Evolutionary conservation across 2,888 invertebrate species (phyloP).

Genomic region (Noctuana brunneofusca): DNA sequence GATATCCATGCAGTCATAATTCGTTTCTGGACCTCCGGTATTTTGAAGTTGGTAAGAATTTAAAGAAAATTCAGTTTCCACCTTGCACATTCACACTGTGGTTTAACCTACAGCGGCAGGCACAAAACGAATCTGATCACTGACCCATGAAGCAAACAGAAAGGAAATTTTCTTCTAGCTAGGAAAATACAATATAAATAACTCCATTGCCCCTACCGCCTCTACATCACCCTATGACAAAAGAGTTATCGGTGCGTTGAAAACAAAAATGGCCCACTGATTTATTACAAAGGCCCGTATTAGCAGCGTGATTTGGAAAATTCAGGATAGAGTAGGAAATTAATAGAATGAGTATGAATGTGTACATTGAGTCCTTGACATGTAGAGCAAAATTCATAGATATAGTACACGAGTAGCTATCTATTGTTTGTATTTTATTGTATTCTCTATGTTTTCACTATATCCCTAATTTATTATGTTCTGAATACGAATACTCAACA

Average conservation of each 20-base stretch:
- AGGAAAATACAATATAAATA: conserved; percentile 82
- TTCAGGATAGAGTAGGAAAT: conserved; percentile 6
- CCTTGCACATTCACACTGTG: conserved; percentile 2
- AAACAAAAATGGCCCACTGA: conserved; percentile 82
- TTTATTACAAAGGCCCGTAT: conserved; percentile 69
- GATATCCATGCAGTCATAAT: too few species aligned
- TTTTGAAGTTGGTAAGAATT: background rate
- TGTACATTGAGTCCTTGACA: background rate
- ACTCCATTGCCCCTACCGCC: conserved; percentile 75
- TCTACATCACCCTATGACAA: conserved; percentile 82
- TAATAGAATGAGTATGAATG: background rate
- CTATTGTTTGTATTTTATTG: too few species aligned
- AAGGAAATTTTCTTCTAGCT: conserved; percentile 80
- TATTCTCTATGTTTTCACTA: too few species aligned
- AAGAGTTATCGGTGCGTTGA: conserved; percentile 84
- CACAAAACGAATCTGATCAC: conserved; percentile 74
- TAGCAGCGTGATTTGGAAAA: conserved; percentile 57
- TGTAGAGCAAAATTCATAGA: background rate
- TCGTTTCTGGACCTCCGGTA: too few species aligned
- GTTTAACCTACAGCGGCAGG: conserved; percentile 45
- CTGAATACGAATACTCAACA: too few species aligned
- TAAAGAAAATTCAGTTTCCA: conserved; percentile 11
- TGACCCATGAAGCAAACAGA: conserved; percentile 82
- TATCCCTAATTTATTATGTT: too few species aligned
- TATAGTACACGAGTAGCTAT: background rate